Base-by-base conservation (phyloP, 92 coral and sea anemone genomes). In the Phenganax marumi region DNA sequence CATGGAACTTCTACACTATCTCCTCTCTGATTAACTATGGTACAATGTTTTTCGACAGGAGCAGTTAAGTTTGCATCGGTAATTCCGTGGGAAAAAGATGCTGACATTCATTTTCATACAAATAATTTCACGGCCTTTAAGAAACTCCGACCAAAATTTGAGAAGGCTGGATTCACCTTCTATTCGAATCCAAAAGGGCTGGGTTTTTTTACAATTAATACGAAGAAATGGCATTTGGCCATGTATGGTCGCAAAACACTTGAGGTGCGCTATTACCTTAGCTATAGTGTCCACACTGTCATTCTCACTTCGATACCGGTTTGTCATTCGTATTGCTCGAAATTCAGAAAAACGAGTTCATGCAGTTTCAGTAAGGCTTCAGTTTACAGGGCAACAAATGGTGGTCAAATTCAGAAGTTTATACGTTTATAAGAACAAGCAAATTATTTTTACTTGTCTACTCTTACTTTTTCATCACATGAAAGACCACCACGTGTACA, bases 31-130 rank as follows among this genome's bases (percentile, higher is more conserved):
- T 1, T 5, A 33, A 33, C 5, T 33, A 33, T 33, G 3, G 43
- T 33, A n/a, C n/a, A n/a, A n/a, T 43, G 8, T 46, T 8, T 68
- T 24, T 6, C 33, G 3, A 62, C 12, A 63, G 71, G 82, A 16
- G 70, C 82, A 10, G 82, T 77, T 5, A 77, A 77, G 70, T 77
- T 77, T 77, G 82, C 65, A 8, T 77, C 82, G 33, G 82, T 77
- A 3, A 33, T 77, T 21, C 82, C 82, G 51, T 77, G 82, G 82
- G 70, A 56, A 56, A 77, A 77, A 26, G 82, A 77, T 49, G 82
- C 82, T 22, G 82, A 54, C 21, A 77, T 77, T 19, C 69, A 57
- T 50, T 77, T 77, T 56, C 82, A 57, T 25, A 57, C 82, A 5
- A 25, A 57, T 22, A 26, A 55, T 54, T 77, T 53, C 71, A 25